Evolutionary conservation across 2,888 invertebrate genomes (phyloP), one percentile per base, ranked within the genome.

Genomic region (Lymantria dispar): DNA sequence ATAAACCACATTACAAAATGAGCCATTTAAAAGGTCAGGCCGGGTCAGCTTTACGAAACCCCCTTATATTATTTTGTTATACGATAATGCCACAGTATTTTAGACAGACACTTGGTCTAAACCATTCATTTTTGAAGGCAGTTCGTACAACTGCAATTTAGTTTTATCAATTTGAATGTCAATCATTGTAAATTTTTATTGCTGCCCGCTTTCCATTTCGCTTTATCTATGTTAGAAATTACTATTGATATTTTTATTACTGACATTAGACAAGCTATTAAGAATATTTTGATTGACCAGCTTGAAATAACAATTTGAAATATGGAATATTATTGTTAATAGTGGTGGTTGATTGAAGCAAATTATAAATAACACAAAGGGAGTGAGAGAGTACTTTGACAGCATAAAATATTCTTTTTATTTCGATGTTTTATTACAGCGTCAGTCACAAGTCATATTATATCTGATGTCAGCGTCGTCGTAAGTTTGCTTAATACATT

Each of bases 1-100:
- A 15, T 39, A 50, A 42, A 54, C 47, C 36, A 56, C 45, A 58
- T 57, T 62, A 48, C 40, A 11, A 46, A 48, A 42, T 55, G 51
- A 56, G 47, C 58, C 58, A 58, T 53, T 52, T 46, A 43, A 60
- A 59, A 58, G 56, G 56, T 68, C 51, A 55, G 22, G n/a, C 11
- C 41, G 50, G 62, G 55, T 64, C 58, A 61, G 40, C 49, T 55
- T 63, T 58, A 53, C 56, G 57, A 62, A 57, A 66, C 13, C 50
- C 46, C 43, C 40, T 53, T 40, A 31, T 31, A 56, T 60, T 49
- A 48, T 53, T 47, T 54, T 47, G 37, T 54, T 62, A 62, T 53
- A 49, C 44, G 58, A 44, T 67, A 60, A 67, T 64, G 47, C 48
- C 41, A 56, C 11, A 38, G 50, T 58, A 47, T 58, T 50, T 22